Evolutionary conservation across 2,888 invertebrate species (phyloP), one percentile per base, ranked within the genome.

Genomic region (Pimpla rufipes): DNA sequence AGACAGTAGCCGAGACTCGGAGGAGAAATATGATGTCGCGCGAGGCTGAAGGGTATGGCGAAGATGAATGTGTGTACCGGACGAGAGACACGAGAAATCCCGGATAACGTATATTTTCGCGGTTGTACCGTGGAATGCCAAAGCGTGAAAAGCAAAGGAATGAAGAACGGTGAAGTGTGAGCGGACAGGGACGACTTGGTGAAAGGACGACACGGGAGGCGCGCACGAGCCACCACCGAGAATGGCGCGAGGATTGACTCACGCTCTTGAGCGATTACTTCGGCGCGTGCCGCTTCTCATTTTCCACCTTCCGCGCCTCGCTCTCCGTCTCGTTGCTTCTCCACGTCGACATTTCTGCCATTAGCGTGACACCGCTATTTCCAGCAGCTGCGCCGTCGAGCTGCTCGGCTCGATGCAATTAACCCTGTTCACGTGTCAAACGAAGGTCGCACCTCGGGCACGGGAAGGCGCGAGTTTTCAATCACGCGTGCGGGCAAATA

Each of bases 191-290:
- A 47, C 37, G 59, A 59, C 55, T 23, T 55, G 29, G 21, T 11
- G 59, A 70, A 40, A 29, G 57, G 42, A 59, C 11, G 57, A 40
- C 11, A 47, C 50, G 35, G 50, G 66, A 45, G 45, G 11, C 57
- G 37, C 16, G 13, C n/a, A 18, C 37, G 74, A 70, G 67, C 62
- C 73, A 81, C 62, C 73, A 81, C 62, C 50, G 74, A 79, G 70
- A 75, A 82, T 82, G 55, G 50, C 71, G 42, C 62, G 70, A 84
- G 81, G 86, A 88, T 89, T 89, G 87, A 85, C 85, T 85, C 85
- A 83, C 80, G 86, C 86, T 86, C 85, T 88, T 88, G 88, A 90
- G 88, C 88, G 90, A 91, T 90, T 90, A 88, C 88, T 88, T 78
- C 79, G 83, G 80, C 88, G 89, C 89, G 89, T 88, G 89, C 85